Evolutionary conservation across 37 sponge, comb jelly and placozoan genomes (phyloP).

Genomic region (Diacarnus erythraeanus): DNA sequence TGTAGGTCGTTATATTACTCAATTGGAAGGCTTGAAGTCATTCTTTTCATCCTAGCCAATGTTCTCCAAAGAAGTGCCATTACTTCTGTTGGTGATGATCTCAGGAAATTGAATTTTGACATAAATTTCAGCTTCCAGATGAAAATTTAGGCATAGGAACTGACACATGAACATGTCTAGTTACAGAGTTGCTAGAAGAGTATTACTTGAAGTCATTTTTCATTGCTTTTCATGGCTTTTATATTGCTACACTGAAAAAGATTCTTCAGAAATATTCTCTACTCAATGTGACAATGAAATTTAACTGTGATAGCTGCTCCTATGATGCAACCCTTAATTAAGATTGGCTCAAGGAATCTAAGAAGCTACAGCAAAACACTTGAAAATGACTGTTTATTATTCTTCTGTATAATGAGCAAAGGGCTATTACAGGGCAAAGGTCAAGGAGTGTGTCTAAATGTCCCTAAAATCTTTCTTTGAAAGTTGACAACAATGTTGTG

Average conservation of each 20-base stretch:
- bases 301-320: too few relatives aligned
- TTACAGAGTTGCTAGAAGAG: not conserved
- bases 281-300: too few relatives aligned
- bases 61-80: conserved; percentile 9
- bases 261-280: conserved; percentile 32
- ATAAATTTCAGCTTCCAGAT: not conserved
- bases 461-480: too few relatives aligned
- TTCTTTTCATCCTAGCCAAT: conserved; percentile 2
- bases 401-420: too few relatives aligned
- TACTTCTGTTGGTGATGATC: conserved; percentile 16
- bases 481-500: too few relatives aligned
- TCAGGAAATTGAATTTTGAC: conserved; percentile 21
- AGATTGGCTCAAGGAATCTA: too few relatives aligned
- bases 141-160: conserved; percentile 1
- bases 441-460: too few relatives aligned
- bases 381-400: too few relatives aligned
- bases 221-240: conserved; percentile 24
- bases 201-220: not conserved
- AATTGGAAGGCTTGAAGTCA: not conserved
- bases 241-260: conserved; percentile 26
- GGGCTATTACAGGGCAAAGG: too few relatives aligned
- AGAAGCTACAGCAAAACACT: too few relatives aligned
- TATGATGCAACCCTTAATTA: too few relatives aligned
- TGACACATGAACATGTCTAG: not conserved
- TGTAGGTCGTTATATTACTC: not conserved